Conservation (phyloP, 2,888 invertebrate species). For the Heliconius ismenius region DNA sequence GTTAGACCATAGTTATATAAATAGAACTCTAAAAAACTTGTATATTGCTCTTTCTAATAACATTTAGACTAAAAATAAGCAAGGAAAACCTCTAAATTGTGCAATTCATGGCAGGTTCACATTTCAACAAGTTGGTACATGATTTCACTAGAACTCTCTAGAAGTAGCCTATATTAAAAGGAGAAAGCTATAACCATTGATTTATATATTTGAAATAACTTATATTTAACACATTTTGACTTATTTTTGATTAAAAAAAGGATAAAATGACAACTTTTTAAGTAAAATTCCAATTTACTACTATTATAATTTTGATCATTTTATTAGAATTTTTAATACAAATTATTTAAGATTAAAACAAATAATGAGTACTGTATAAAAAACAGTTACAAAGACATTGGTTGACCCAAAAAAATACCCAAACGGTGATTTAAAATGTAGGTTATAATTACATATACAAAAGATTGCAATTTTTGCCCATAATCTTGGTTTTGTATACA, state of each 20-base stretch:
- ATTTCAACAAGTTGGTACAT: conserved; percentile 19
- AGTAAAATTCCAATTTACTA: not conserved
- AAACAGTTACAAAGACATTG: conserved; percentile 50
- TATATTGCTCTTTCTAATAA: not conserved
- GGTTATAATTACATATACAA: conserved; percentile 49
- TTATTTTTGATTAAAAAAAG: not conserved
- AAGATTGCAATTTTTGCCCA: conserved; percentile 29
- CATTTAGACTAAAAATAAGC: too few species aligned
- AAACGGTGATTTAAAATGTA: conserved; percentile 35
- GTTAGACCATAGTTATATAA: not conserved
- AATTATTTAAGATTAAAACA: not conserved
- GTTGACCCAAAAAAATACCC: conserved; percentile 68
- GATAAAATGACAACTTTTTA: not conserved
- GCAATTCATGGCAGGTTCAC: conserved; percentile 4
- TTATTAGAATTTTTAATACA: not conserved
- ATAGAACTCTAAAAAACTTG: not conserved
- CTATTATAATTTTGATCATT: not conserved
- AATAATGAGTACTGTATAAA: not conserved
- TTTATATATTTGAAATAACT: not conserved
- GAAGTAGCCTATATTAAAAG: not conserved
- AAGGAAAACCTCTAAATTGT: not conserved
- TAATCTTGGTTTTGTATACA: conserved; percentile 19
- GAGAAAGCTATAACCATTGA: not conserved
- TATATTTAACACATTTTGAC: not conserved
- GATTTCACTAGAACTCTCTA: conserved; percentile 14